A percentile compares a stretch with the other conserved stretches of the same genome.
phyloP scores from a whole-genome alignment of 2,797 vertebrate species.

The Acanthurus lineatus region DNA sequence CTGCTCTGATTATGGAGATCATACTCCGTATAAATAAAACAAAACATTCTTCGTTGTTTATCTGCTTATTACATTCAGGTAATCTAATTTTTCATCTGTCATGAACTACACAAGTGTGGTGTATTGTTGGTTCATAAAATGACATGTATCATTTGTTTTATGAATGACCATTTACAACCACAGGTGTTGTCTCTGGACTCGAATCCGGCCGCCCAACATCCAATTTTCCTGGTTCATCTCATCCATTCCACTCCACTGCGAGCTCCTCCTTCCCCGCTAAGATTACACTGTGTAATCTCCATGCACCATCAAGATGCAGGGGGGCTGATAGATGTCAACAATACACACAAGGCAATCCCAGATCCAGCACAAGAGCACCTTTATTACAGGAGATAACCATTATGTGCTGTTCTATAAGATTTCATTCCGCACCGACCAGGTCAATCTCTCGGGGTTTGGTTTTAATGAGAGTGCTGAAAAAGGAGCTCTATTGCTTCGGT shows the following conservation, averaged over 20 bases:
- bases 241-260: conserved; percentile 62
- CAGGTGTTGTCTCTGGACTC: conserved; percentile 25
- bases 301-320: conserved; percentile 75
- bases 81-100: conserved; percentile 4
- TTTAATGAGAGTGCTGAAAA: conserved; percentile 55
- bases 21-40: conserved; percentile 8
- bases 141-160: conserved; percentile 19
- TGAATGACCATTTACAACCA: conserved; percentile 26
- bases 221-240: conserved; percentile 78
- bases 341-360: conserved; percentile 68
- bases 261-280: conserved; percentile 49
- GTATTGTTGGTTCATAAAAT: neutral
- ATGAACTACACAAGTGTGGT: neutral
- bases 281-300: conserved; percentile 82
- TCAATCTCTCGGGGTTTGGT: conserved; percentile 62
- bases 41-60: conserved; percentile 3
- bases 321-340: conserved; percentile 79
- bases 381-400: conserved; percentile 76
- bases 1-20: conserved; percentile 12
- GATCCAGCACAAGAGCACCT: conserved; percentile 63
- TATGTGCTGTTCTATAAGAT: conserved; percentile 67
- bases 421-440: conserved; percentile 73
- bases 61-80: conserved; percentile 9
- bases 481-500: conserved; percentile 58
- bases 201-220: conserved; percentile 41